Evolutionary conservation across 2,888 invertebrate species (phyloP).

Genomic region (Tachina lurida): DNA sequence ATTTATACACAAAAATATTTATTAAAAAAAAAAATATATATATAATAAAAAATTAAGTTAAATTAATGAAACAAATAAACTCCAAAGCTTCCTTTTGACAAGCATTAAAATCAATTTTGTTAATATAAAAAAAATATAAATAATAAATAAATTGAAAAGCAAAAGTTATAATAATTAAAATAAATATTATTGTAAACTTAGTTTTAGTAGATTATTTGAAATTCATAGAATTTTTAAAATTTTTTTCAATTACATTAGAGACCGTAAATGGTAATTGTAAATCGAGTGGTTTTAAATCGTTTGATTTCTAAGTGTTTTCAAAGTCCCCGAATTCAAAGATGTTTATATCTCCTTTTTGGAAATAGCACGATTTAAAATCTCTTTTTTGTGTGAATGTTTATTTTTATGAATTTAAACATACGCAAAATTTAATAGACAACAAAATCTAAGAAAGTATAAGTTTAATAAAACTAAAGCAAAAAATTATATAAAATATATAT

Average conservation of each 20-base stretch:
- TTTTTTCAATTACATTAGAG: slow-evolving; percentile 17
- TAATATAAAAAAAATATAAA: slow-evolving; percentile 42
- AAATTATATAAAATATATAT: slow-evolving; percentile 53
- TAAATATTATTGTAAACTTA: slow-evolving; percentile 65
- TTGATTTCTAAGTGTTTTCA: neutral
- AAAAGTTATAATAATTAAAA: slow-evolving; percentile 45
- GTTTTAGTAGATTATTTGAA: slow-evolving; percentile 67
- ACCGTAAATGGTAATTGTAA: no score
- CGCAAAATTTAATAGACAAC: slow-evolving; percentile 61
- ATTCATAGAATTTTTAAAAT: slow-evolving; percentile 65
- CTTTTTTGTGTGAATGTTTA: slow-evolving; percentile 12
- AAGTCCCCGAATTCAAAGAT: no score
- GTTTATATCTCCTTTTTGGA: no score
- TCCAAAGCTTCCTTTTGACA: slow-evolving; percentile 70
- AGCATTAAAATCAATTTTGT: slow-evolving; percentile 65
- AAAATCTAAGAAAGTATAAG: slow-evolving; percentile 27
- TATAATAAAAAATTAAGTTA: slow-evolving; percentile 1
- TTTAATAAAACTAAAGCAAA: slow-evolving; percentile 29
- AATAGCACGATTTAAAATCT: neutral
- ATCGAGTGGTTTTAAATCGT: no score
- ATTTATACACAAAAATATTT: slow-evolving; percentile 42
- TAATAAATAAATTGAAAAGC: slow-evolving; percentile 20
- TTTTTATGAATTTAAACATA: slow-evolving; percentile 57
- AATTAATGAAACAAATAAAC: slow-evolving; percentile 44
- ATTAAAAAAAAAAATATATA: slow-evolving; percentile 3